A percentile compares a stretch with the other conserved stretches of the same genome.
Conservation (phyloP, 2,797 vertebrate genomes). For the Acanthurus lineatus region DNA sequence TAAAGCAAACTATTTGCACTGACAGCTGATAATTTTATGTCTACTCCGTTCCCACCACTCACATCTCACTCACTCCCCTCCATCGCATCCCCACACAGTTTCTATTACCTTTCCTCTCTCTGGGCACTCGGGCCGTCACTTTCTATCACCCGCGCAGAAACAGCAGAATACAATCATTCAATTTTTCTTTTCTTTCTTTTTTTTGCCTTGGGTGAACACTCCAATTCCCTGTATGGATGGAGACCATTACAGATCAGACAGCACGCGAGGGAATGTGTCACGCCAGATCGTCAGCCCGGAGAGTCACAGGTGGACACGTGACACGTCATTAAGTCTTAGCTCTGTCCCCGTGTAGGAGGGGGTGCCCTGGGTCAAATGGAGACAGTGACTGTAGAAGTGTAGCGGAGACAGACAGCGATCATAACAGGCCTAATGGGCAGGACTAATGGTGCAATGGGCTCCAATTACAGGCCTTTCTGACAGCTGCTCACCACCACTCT, state of each 20-base stretch:
- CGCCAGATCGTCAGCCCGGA: constrained; percentile 22
- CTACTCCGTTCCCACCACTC: constrained; percentile 20
- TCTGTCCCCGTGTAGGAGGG: constrained; percentile 64
- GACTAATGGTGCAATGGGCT: constrained; percentile 84
- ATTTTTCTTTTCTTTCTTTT: neutral
- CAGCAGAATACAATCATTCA: constrained; percentile 57
- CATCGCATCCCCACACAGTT: constrained; percentile 26
- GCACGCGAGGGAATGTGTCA: constrained; percentile 55
- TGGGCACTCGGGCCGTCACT: constrained; percentile 39
- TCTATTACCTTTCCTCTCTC: constrained; percentile 53
- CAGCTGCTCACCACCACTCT: constrained; percentile 79
- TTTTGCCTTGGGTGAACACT: constrained; percentile 56
- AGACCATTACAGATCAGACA: constrained; percentile 73
- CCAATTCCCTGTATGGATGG: constrained; percentile 64
- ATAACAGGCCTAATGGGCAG: constrained; percentile 83
- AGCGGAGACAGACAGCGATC: constrained; percentile 79
- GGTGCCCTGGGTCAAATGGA: constrained; percentile 81
- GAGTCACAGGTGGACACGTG: constrained; percentile 76
- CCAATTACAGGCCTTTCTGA: constrained; percentile 83
- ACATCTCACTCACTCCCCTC: constrained; percentile 42
- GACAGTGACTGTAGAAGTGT: constrained; percentile 71
- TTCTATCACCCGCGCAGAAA: constrained; percentile 36
- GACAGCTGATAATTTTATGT: constrained; percentile 57
- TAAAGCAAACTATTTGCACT: constrained; percentile 42
- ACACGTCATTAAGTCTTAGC: constrained; percentile 76